Conservation (phyloP, 2,113 vertebrate species). For the Otocyon megalotis region DNA sequence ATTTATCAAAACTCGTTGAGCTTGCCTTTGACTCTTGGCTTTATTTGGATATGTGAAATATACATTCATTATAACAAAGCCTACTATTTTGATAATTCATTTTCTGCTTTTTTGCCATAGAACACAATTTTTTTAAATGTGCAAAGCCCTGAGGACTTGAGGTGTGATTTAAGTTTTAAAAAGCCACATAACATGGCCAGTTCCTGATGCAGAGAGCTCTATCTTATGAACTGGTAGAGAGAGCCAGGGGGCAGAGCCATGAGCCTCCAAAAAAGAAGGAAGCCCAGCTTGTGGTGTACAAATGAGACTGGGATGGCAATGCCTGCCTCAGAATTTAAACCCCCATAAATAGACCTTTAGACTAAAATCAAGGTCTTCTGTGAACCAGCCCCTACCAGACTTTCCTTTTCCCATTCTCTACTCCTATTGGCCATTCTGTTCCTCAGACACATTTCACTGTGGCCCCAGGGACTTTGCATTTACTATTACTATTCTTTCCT, state of each 20-base stretch:
- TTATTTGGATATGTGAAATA: constrained; percentile 9
- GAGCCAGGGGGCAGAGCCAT: neutral
- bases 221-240: neutral
- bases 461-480: neutral
- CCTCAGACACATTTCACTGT: neutral
- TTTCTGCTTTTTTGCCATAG: constrained; percentile 15
- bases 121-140: neutral
- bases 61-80: neutral
- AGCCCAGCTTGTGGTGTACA: neutral
- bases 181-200: too few species aligned
- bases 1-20: neutral
- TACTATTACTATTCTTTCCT: neutral
- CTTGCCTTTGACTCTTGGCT: neutral
- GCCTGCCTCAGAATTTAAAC: neutral
- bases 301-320: neutral
- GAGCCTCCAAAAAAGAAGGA: neutral
- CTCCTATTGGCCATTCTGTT: neutral
- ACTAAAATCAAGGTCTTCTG: neutral
- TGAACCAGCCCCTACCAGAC: neutral
- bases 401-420: neutral
- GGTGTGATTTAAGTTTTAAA: neutral
- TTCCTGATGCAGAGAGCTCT: neutral
- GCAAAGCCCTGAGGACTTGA: neutral
- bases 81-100: neutral
- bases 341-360: neutral